Conservation (phyloP, 1,140 invertebrate species). For the Sminthurides bifidus region DNA sequence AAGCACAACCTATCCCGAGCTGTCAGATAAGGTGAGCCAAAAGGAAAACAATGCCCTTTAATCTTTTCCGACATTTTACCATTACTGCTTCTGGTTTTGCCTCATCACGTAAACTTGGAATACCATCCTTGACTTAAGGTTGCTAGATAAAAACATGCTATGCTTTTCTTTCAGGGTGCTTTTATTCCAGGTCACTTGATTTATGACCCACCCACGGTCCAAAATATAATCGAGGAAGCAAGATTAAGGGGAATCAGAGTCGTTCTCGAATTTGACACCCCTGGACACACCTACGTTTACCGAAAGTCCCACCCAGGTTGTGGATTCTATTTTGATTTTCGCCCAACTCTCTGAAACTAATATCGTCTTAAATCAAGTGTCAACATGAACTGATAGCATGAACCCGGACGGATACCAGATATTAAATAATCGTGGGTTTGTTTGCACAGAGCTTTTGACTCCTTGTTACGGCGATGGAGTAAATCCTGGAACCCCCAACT, state of each 20-base stretch:
- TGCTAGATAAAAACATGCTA: not conserved
- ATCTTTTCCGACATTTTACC: not conserved
- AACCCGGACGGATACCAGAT: no score
- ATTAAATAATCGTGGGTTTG: no score
- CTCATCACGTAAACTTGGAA: not conserved
- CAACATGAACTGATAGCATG: no score
- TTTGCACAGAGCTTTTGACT: constrained; percentile 50
- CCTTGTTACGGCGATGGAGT: constrained; percentile 48
- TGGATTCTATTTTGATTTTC: not conserved
- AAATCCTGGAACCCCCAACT: constrained; percentile 37
- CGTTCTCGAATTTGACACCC: constrained; percentile 81
- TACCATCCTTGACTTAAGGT: not conserved
- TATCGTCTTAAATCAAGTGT: no score
- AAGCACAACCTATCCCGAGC: constrained; percentile 15
- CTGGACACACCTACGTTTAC: constrained; percentile 43
- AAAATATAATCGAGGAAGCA: constrained; percentile 61
- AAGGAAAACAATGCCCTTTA: not conserved
- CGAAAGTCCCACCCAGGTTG: constrained; percentile 20
- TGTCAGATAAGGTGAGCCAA: constrained; percentile 16
- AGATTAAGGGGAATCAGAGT: constrained; percentile 71
- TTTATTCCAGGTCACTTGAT: constrained; percentile 48
- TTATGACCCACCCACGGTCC: constrained; percentile 53
- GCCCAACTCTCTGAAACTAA: no score
- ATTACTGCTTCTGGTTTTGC: not conserved
- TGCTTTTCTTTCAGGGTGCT: constrained; percentile 44